Conservation (phyloP, 2,888 invertebrate genomes). For the Isoperla grammatica region DNA sequence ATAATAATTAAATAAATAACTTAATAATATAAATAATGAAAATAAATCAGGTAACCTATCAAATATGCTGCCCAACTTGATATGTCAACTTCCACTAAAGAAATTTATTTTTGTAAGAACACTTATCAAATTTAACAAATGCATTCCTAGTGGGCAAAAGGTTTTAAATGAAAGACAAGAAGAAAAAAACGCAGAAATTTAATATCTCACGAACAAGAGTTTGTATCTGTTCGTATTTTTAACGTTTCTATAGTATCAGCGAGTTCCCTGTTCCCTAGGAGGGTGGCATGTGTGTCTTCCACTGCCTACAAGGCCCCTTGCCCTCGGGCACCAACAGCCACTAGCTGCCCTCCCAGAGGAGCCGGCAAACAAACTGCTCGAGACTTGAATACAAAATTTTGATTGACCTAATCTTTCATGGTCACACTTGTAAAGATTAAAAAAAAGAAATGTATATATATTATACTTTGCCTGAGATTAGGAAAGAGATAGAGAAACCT, state of each 20-base stretch:
- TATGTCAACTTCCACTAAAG: constrained; percentile 35
- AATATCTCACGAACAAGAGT: constrained; percentile 31
- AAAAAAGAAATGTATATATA: constrained; percentile 33
- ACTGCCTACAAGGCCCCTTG: not conserved
- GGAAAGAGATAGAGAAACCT: constrained; percentile 35
- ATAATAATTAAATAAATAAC: constrained; percentile 29
- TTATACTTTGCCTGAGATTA: constrained; percentile 36
- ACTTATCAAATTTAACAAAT: constrained; percentile 35
- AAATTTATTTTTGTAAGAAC: constrained; percentile 36
- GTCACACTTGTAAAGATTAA: constrained; percentile 34
- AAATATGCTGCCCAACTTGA: constrained; percentile 35
- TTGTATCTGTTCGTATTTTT: constrained; percentile 32
- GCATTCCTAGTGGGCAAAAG: constrained; percentile 35
- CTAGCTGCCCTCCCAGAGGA: not conserved
- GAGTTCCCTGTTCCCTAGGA: constrained; percentile 31
- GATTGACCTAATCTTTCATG: constrained; percentile 35
- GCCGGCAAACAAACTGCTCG: constrained; percentile 22
- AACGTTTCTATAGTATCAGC: constrained; percentile 32
- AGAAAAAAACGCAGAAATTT: constrained; percentile 31
- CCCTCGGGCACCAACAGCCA: not conserved
- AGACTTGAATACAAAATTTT: constrained; percentile 35
- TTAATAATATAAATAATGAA: constrained; percentile 33
- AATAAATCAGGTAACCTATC: constrained; percentile 34
- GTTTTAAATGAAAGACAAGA: constrained; percentile 34
- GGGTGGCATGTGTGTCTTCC: constrained; percentile 13